phyloP scores from a whole-genome alignment of 37 sponge, comb jelly and placozoan species.

The Hexactinellida sp. region DNA sequence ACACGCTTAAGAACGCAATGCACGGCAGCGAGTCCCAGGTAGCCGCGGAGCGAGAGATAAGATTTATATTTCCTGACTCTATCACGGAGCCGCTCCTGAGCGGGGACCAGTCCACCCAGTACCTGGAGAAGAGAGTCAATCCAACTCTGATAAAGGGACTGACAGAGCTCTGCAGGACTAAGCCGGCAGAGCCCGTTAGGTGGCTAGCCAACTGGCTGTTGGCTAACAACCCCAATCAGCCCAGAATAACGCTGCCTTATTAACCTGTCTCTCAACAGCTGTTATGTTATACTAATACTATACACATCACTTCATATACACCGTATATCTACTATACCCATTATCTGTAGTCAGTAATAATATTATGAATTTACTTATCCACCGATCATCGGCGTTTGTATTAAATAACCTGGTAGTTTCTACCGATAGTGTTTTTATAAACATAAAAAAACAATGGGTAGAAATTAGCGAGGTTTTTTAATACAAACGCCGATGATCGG shows the following conservation, averaged over 20 bases:
- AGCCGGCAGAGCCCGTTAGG: slow-evolving; percentile 73
- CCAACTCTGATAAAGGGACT: slow-evolving; percentile 74
- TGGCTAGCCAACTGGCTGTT: slow-evolving; percentile 91
- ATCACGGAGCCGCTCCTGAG: slow-evolving; percentile 37
- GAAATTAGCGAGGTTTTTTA: too few relatives aligned
- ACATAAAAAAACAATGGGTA: too few relatives aligned
- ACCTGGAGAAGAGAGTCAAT: slow-evolving; percentile 59
- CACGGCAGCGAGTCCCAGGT: slow-evolving; percentile 81
- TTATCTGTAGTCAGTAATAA: neutral
- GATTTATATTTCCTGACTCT: slow-evolving; percentile 73
- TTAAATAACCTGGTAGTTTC: too few relatives aligned
- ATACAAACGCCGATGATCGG: too few relatives aligned
- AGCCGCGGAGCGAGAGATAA: slow-evolving; percentile 85
- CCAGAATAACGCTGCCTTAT: slow-evolving; percentile 43
- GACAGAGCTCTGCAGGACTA: slow-evolving; percentile 72
- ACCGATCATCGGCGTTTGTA: too few relatives aligned
- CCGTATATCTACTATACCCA: neutral
- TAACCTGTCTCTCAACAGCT: too few relatives aligned
- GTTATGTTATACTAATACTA: too few relatives aligned
- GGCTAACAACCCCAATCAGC: slow-evolving; percentile 92
- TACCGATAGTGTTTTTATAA: too few relatives aligned
- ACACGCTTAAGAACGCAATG: slow-evolving; percentile 71
- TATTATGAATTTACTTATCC: too few relatives aligned
- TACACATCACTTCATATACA: neutral
- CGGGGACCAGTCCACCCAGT: slow-evolving; percentile 48